These are phyloP conservation scores for Drosophila rellima DNA, from an alignment of 2,888 invertebrate species.

Conservation along the genomic window DNA sequence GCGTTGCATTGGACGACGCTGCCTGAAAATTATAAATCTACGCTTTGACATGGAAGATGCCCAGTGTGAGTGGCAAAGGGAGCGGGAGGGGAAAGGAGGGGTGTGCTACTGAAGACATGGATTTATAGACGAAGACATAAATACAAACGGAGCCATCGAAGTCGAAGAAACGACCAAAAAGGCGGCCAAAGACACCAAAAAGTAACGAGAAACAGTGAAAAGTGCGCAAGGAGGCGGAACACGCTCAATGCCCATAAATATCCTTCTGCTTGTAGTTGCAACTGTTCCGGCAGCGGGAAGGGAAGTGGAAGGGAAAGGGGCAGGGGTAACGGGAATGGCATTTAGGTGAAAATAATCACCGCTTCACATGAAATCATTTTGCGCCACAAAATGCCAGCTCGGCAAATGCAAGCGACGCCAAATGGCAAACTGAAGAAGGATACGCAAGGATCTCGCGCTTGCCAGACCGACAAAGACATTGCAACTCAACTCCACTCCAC, in stretches of 20 bases:
- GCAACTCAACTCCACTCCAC: constrained; percentile 17
- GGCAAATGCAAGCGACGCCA: constrained; percentile 66
- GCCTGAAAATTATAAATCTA: constrained; percentile 83
- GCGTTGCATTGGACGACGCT: constrained; percentile 54
- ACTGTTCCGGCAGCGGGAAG: constrained; percentile 38
- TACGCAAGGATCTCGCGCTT: constrained; percentile 50
- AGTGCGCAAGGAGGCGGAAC: constrained; percentile 68
- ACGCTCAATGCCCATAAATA: constrained; percentile 84
- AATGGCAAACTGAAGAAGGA: constrained; percentile 33
- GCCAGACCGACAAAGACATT: constrained; percentile 39
- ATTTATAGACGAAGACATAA: constrained; percentile 82
- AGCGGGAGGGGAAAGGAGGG: neutral
- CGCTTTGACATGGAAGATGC: constrained; percentile 83
- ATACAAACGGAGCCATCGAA: constrained; percentile 70
- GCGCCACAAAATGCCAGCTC: constrained; percentile 71
- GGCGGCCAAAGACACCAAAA: constrained; percentile 69
- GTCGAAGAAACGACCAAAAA: constrained; percentile 67
- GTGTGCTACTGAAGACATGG: constrained; percentile 68
- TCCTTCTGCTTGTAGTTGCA: constrained; percentile 57
- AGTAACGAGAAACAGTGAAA: constrained; percentile 33
- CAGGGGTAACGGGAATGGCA: constrained; percentile 44
- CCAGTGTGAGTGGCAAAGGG: constrained; percentile 35
- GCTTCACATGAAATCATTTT: constrained; percentile 85
- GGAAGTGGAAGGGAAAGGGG: neutral
- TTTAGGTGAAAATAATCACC: constrained; percentile 84